phyloP scores from a whole-genome alignment of 1,140 invertebrate genomes.

The Drosophila sechellia region DNA sequence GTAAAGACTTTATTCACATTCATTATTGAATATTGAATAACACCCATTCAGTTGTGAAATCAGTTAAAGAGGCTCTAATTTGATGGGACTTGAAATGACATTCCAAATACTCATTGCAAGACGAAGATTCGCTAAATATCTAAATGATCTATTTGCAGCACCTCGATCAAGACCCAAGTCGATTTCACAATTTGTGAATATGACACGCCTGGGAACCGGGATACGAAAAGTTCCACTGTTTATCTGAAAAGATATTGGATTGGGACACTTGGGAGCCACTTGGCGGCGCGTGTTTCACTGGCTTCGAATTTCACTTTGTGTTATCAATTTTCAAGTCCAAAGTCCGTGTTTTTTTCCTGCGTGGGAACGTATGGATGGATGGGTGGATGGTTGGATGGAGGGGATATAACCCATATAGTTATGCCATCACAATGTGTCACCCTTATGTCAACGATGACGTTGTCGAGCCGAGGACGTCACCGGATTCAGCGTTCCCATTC shows the following conservation, averaged over 20 bases:
- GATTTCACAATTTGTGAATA: conserved; percentile 16
- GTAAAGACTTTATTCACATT: no score
- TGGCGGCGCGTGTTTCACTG: conserved; percentile 20
- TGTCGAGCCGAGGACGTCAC: conserved; percentile 19
- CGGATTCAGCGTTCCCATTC: background rate
- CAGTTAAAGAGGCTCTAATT: no score
- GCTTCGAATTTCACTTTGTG: conserved; percentile 36
- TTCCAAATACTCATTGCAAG: no score
- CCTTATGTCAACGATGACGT: conserved; percentile 14
- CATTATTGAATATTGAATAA: no score
- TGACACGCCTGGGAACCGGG: background rate
- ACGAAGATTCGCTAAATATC: no score
- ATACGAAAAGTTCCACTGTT: conserved; percentile 26
- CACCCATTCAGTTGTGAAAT: no score
- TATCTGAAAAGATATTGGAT: conserved; percentile 17
- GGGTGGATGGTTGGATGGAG: background rate
- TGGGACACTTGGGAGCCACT: conserved; percentile 22
- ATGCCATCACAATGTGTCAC: conserved; percentile 20
- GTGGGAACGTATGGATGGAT: background rate
- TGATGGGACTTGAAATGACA: no score
- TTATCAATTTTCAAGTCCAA: conserved; percentile 42
- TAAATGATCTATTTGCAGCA: background rate
- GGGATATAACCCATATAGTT: conserved; percentile 16
- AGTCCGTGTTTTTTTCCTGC: conserved; percentile 27
- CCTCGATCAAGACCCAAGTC: no score